phyloP scores from a whole-genome alignment of 2,797 vertebrate species.

The Pygocentrus nattereri region DNA sequence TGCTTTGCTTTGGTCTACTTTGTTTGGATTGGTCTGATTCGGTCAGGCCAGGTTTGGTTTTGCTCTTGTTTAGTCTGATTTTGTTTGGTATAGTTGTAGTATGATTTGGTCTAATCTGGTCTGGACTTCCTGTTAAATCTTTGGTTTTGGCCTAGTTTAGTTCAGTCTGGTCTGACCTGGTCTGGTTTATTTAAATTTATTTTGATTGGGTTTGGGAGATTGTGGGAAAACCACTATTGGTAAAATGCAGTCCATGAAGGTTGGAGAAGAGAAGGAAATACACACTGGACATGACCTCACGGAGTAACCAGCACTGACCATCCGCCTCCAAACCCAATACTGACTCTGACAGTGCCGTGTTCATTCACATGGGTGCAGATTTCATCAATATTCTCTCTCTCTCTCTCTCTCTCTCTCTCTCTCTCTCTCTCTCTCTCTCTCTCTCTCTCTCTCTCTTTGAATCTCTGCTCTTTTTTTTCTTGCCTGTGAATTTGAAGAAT shows the following conservation, averaged over 20 bases:
- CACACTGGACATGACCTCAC: conserved; percentile 16
- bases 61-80: too few relatives aligned
- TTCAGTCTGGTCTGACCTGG: not conserved
- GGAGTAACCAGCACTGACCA: conserved; percentile 14
- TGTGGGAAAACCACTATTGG: not conserved
- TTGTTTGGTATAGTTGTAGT: too few relatives aligned
- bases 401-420: not conserved
- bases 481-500: conserved; percentile 51
- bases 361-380: conserved; percentile 43
- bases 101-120: too few relatives aligned
- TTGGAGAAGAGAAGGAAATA: not conserved
- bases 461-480: not conserved
- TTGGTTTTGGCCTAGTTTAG: too few relatives aligned
- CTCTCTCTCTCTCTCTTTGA: not conserved
- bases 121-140: too few relatives aligned
- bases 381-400: conserved; percentile 36
- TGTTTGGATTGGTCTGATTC: too few relatives aligned
- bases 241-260: not conserved
- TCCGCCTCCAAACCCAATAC: not conserved
- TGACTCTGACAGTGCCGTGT: conserved; percentile 18
- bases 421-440: not conserved
- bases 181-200: not conserved
- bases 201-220: not conserved
- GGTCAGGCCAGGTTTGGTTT: too few relatives aligned
- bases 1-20: too few relatives aligned